A percentile compares a stretch with the other conserved stretches of the same genome.
Conservation (phyloP, 2,113 vertebrate species). For the Gnathonemus longibarbis region DNA sequence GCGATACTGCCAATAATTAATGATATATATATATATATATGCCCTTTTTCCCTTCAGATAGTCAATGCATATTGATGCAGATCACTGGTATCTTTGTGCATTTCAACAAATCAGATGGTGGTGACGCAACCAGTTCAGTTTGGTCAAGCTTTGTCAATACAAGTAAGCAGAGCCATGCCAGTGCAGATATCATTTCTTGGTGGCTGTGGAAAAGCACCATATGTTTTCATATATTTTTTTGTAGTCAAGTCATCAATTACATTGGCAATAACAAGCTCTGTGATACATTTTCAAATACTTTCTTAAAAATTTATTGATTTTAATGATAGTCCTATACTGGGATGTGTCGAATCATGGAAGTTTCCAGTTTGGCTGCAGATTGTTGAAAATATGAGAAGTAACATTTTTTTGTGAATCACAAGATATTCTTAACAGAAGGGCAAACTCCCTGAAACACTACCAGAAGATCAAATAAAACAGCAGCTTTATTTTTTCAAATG, state of each 20-base stretch:
- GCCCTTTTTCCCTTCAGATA: not conserved
- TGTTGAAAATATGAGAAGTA: not conserved
- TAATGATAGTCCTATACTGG: not conserved
- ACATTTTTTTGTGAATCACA: slow-evolving; percentile 17
- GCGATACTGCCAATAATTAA: not conserved
- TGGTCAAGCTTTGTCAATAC: not conserved
- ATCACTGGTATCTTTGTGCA: not conserved
- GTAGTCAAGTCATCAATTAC: not conserved
- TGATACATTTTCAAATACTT: not conserved
- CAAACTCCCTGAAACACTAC: not conserved
- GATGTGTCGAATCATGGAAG: not conserved
- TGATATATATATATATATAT: not conserved
- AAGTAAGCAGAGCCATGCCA: not conserved
- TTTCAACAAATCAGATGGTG: not conserved
- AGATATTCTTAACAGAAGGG: not conserved
- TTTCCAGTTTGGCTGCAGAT: not conserved
- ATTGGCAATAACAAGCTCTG: not conserved
- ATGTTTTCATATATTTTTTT: not conserved
- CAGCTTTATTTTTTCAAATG: slow-evolving; percentile 45
- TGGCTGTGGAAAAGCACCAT: not conserved
- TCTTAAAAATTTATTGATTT: not conserved
- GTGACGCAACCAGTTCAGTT: not conserved
- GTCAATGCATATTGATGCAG: not conserved
- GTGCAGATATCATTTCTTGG: not conserved
- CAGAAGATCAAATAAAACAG: not conserved